phyloP scores from a whole-genome alignment of 2,888 invertebrate species.

The Eupithecia pulchellata region DNA sequence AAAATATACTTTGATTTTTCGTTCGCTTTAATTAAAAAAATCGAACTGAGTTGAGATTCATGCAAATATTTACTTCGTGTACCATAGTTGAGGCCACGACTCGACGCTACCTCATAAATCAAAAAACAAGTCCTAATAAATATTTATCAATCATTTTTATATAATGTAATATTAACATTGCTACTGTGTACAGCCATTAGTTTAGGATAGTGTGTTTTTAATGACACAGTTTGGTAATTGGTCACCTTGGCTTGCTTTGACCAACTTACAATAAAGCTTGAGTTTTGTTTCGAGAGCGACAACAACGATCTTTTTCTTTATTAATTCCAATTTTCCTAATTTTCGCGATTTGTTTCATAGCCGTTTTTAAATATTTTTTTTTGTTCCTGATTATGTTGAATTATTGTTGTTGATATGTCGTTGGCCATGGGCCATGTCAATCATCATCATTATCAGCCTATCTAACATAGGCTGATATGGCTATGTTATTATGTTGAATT shows the following conservation, averaged over 20 bases:
- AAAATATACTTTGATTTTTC: no score
- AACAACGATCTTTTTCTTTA: not conserved
- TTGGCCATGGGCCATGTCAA: no score
- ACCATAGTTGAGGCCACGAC: not conserved
- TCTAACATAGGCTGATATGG: no score
- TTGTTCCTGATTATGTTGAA: not conserved
- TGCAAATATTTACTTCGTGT: not conserved
- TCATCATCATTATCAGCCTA: no score
- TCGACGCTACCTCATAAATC: constrained; percentile 34
- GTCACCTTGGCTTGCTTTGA: constrained; percentile 32
- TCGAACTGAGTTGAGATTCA: not conserved
- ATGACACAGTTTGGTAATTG: constrained; percentile 37
- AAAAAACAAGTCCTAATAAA: constrained; percentile 27
- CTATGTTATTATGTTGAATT: not conserved
- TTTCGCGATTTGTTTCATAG: not conserved
- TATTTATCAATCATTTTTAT: constrained; percentile 23
- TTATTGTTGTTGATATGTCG: no score
- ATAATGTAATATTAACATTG: constrained; percentile 25
- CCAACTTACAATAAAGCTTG: constrained; percentile 28
- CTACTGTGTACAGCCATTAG: constrained; percentile 26
- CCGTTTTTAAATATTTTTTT: not conserved
- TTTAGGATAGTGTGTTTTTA: constrained; percentile 34
- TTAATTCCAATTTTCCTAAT: not conserved
- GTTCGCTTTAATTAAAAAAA: not conserved
- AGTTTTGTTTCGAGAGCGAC: constrained; percentile 20